A percentile compares a stretch with the other conserved stretches of the same genome.
Evolutionary conservation across 2,888 invertebrate genomes (phyloP).

Genomic region (Lasioglossum malachurum): DNA sequence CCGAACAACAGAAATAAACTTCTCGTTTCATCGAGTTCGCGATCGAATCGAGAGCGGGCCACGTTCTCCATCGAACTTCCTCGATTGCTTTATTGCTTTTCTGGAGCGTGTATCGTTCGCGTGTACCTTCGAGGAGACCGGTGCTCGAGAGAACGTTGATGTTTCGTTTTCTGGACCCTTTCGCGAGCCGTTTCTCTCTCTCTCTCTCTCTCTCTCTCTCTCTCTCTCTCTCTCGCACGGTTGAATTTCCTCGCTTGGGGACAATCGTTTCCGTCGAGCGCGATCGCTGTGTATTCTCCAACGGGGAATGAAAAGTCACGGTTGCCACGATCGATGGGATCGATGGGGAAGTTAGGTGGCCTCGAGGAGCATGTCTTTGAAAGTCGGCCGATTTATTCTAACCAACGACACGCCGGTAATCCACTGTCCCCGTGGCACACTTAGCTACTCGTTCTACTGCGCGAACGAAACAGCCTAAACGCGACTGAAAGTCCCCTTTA

Average conservation of each 20-base stretch:
- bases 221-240: background rate
- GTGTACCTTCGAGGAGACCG: background rate
- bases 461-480: background rate
- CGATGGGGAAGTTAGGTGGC: conserved; percentile 54
- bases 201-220: no score
- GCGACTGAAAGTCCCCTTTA: background rate
- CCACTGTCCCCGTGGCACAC: conserved; percentile 51
- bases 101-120: background rate
- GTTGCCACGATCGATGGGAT: conserved; percentile 30
- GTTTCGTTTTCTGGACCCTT: background rate
- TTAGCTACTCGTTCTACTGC: conserved; percentile 22
- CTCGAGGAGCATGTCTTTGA: conserved; percentile 34
- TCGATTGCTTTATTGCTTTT: conserved; percentile 2
- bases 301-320: conserved; percentile 25
- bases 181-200: background rate
- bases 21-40: background rate
- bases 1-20: conserved; percentile 2
- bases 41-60: background rate
- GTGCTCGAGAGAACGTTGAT: background rate
- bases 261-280: background rate
- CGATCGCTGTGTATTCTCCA: conserved; percentile 8
- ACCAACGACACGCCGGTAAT: conserved; percentile 40
- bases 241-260: background rate
- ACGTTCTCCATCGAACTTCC: background rate
- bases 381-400: conserved; percentile 60